phyloP scores from a whole-genome alignment of 2,113 vertebrate species.

The Circaetus cinerascens region DNA sequence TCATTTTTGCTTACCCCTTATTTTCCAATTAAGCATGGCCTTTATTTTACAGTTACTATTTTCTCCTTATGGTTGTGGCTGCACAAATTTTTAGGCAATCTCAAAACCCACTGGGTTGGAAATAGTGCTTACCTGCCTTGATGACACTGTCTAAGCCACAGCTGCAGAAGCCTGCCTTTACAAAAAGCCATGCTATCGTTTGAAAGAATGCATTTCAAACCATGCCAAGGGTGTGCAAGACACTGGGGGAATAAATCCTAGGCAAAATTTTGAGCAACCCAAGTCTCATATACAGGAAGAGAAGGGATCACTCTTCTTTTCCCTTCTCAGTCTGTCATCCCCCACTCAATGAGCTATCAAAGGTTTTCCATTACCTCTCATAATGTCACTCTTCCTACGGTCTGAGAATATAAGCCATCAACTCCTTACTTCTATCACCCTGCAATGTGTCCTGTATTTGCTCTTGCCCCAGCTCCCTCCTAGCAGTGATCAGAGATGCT shows the following conservation, averaged over 20 bases:
- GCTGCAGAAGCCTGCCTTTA: background rate
- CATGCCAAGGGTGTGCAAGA: background rate
- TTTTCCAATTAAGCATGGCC: background rate
- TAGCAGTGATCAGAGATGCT: background rate
- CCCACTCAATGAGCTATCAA: no score
- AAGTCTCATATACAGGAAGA: background rate
- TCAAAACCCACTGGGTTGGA: background rate
- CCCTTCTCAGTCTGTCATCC: background rate
- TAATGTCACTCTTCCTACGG: background rate
- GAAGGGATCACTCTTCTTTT: background rate
- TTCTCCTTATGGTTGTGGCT: background rate
- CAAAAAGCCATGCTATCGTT: accelerated
- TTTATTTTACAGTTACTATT: background rate
- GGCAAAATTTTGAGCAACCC: background rate
- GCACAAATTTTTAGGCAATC: background rate
- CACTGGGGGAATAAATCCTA: background rate
- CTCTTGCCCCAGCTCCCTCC: background rate
- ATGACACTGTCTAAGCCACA: no score
- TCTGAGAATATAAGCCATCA: no score
- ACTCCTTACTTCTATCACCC: background rate
- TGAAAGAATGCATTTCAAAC: background rate
- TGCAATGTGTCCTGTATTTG: no score
- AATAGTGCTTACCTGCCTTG: background rate
- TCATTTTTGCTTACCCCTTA: background rate
- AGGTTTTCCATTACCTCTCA: background rate